Percentiles rank a stretch among this genome's conserved stretches.
phyloP scores from a whole-genome alignment of 1,140 invertebrate genomes.

The Drosophila chauvacae region DNA sequence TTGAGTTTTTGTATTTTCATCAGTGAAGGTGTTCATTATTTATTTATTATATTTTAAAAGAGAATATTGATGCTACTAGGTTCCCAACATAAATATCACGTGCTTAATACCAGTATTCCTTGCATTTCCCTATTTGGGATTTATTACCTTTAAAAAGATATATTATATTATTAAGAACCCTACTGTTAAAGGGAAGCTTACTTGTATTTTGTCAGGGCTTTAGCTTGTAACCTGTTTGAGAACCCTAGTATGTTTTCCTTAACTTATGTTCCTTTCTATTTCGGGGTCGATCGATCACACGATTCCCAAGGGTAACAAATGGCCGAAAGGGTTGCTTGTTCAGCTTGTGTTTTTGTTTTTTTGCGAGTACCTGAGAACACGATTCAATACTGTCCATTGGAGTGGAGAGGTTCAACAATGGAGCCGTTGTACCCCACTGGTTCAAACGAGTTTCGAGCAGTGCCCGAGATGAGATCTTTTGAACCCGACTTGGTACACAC shows the following conservation, averaged over 20 bases:
- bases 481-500: constrained; percentile 26
- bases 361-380: constrained; percentile 20
- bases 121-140: neutral
- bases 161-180: neutral
- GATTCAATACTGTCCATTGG: neutral
- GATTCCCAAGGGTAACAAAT: constrained; percentile 1
- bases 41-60: neutral
- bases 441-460: constrained; percentile 55
- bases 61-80: neutral
- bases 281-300: constrained; percentile 34
- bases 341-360: neutral
- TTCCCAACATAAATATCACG: neutral
- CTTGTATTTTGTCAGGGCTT: neutral
- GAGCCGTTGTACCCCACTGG: constrained; percentile 37
- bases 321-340: constrained; percentile 3
- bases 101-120: neutral
- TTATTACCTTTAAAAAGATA: neutral
- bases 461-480: constrained; percentile 27
- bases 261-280: constrained; percentile 5
- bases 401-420: constrained; percentile 21
- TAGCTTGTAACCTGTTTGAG: neutral
- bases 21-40: neutral
- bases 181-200: too few relatives aligned
- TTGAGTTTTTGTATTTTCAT: constrained; percentile 19
- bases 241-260: neutral